These are phyloP conservation scores for Meliscaeva auricollis DNA, from an alignment of 2,888 invertebrate species.

Conservation along the genomic window DNA sequence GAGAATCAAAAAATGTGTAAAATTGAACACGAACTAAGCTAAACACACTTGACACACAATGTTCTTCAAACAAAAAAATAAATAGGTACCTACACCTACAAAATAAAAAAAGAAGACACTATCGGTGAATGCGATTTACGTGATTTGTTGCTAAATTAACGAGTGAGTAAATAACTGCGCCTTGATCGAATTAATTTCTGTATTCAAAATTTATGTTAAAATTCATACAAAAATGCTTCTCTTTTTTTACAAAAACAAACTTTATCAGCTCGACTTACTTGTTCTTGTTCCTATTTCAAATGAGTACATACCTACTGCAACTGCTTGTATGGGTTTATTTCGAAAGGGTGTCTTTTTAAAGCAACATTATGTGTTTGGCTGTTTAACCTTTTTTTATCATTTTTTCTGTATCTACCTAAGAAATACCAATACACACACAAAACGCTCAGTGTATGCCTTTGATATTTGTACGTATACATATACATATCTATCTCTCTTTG, in stretches of 20 bases:
- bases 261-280: no score
- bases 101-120: background rate
- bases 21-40: no score
- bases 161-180: background rate
- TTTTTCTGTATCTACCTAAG: background rate
- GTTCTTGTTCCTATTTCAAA: background rate
- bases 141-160: constrained; percentile 19
- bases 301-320: background rate
- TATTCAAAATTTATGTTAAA: no score
- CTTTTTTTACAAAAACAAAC: no score
- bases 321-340: background rate
- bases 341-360: constrained; percentile 7
- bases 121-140: background rate
- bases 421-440: background rate
- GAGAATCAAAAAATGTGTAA: no score
- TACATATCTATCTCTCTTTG: background rate
- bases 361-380: background rate
- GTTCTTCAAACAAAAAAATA: no score
- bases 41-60: no score
- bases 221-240: no score
- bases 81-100: no score
- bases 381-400: background rate
- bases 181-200: no score
- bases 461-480: background rate
- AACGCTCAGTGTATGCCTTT: background rate